phyloP scores from a whole-genome alignment of 2,113 vertebrate species.

The Hypanus sabinus region DNA sequence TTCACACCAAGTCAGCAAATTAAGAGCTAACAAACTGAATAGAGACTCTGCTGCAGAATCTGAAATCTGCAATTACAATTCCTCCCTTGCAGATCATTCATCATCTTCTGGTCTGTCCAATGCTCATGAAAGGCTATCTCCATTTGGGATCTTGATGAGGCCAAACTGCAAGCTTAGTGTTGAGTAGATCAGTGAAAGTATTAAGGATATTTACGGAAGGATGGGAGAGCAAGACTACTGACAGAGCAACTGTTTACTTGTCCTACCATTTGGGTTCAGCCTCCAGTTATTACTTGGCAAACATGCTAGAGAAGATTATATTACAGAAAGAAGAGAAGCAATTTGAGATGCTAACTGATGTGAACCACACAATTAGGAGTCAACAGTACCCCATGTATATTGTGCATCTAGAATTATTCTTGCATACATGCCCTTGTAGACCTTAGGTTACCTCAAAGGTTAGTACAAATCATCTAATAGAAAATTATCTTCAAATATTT shows the following conservation, averaged over 20 bases:
- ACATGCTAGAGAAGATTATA: not conserved
- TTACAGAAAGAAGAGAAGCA: not conserved
- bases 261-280: not conserved
- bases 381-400: not conserved
- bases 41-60: no score
- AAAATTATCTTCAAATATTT: not conserved
- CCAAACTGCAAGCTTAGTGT: no score
- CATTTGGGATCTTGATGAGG: no score
- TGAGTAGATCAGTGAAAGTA: no score
- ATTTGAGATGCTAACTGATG: not conserved
- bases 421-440: not conserved
- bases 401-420: not conserved
- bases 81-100: no score
- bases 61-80: no score
- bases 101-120: no score
- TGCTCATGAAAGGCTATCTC: no score
- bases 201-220: no score
- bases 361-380: not conserved
- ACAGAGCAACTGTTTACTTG: not conserved
- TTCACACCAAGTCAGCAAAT: no score
- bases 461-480: not conserved
- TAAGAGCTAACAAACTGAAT: no score
- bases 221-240: no score
- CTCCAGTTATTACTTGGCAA: not conserved
- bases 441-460: not conserved